phyloP scores from a whole-genome alignment of 2,797 vertebrate species.

The Okamejei kenojei region DNA sequence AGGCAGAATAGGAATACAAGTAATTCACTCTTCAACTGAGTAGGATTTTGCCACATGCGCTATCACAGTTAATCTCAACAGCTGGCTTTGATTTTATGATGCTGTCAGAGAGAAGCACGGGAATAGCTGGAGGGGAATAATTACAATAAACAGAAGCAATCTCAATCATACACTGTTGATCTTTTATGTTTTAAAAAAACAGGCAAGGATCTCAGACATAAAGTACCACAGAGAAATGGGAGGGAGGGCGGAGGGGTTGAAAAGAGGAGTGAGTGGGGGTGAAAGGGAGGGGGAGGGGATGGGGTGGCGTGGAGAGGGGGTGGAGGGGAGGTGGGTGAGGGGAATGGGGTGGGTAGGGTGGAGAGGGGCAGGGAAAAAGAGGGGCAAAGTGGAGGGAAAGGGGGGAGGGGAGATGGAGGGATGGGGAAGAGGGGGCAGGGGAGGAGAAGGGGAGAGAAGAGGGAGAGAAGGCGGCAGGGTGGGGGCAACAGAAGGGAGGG shows the following conservation, averaged over 20 bases:
- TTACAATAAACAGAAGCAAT: conserved; percentile 49
- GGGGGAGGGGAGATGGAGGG: no score
- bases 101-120: conserved; percentile 41
- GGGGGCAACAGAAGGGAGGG: no score
- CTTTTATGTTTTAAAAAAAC: background rate
- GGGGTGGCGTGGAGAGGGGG: background rate
- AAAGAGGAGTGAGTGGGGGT: background rate
- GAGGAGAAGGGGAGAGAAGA: no score
- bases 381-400: no score
- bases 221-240: background rate
- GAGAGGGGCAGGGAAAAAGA: no score
- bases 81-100: background rate
- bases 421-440: no score
- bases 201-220: no score
- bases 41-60: background rate
- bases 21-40: background rate
- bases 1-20: background rate
- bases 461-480: no score
- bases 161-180: conserved; percentile 48
- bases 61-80: conserved; percentile 28
- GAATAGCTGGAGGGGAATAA: conserved; percentile 52
- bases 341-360: no score
- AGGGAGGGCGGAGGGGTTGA: background rate
- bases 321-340: background rate
- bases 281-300: background rate